phyloP scores from a whole-genome alignment of 2,797 vertebrate species.

The Amblyraja radiata region DNA sequence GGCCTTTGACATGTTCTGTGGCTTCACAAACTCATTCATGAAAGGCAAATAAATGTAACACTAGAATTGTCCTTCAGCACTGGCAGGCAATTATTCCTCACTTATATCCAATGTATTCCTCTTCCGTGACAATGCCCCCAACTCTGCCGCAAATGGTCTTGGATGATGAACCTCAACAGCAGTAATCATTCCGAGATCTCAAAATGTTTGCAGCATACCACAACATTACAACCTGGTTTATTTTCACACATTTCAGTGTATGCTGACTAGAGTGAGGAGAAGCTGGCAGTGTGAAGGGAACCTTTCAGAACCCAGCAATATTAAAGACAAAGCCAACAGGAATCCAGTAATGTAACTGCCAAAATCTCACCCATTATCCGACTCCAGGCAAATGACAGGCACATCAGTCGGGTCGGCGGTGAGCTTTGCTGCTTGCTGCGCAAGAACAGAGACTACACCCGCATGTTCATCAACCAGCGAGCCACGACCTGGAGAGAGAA shows the following conservation, averaged over 20 bases:
- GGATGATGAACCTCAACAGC: neutral
- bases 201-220: too few species aligned
- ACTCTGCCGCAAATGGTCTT: too few species aligned
- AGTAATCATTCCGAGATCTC: neutral
- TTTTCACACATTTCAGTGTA: neutral
- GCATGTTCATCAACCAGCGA: slow-evolving; percentile 90
- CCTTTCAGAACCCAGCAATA: neutral
- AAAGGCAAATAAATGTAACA: neutral
- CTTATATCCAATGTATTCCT: neutral
- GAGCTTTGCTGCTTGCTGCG: slow-evolving; percentile 81
- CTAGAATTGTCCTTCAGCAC: neutral
- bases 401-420: slow-evolving; percentile 79
- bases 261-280: neutral
- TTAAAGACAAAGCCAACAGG: neutral
- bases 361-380: slow-evolving; percentile 75
- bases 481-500: slow-evolving; percentile 67
- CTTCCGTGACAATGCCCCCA: neutral
- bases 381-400: slow-evolving; percentile 88
- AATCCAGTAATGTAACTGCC: neutral
- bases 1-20: neutral
- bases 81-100: neutral
- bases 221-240: neutral
- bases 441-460: slow-evolving; percentile 82
- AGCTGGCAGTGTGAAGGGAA: neutral
- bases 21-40: neutral